Evolutionary conservation across 2,888 invertebrate genomes (phyloP).

Genomic region (Caenorhabditis uteleia): DNA sequence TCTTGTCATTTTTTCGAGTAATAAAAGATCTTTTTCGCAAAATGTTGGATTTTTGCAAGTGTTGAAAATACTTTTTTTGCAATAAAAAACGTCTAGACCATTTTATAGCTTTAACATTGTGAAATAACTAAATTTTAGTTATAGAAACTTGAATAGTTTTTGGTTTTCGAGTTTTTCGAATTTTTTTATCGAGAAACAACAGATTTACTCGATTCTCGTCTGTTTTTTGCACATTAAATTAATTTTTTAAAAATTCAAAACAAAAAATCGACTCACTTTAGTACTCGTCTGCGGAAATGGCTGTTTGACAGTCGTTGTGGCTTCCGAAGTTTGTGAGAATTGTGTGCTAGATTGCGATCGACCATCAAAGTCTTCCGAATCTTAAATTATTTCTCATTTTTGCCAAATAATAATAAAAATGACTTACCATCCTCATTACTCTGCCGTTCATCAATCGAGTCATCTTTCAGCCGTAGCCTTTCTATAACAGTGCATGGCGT

Average conservation of each 20-base stretch:
- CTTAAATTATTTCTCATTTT: neutral
- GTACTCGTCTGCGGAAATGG: conserved; percentile 35
- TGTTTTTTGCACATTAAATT: neutral
- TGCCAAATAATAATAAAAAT: neutral
- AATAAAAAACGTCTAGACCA: no score
- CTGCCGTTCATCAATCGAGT: conserved; percentile 1
- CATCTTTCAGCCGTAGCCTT: conserved; percentile 1
- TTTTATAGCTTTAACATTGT: no score
- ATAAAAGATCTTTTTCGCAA: no score
- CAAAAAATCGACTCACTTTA: conserved; percentile 17
- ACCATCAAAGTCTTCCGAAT: conserved; percentile 24
- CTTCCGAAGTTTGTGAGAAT: conserved; percentile 40
- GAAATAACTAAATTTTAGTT: no score
- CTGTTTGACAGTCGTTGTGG: conserved; percentile 43
- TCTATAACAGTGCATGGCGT: conserved; percentile 34
- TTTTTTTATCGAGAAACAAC: neutral
- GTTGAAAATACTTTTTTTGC: no score
- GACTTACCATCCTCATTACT: conserved; percentile 4
- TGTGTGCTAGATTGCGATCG: conserved; percentile 31
- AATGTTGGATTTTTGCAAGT: no score
- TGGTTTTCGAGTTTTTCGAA: neutral
- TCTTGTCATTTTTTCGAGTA: no score
- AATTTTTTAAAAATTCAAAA: conserved; percentile 3
- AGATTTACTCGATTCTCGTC: neutral
- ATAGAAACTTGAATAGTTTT: neutral